A percentile compares a stretch with the other conserved stretches of the same genome.
Conservation (phyloP, 2,797 vertebrate species). For the Anableps anableps region DNA sequence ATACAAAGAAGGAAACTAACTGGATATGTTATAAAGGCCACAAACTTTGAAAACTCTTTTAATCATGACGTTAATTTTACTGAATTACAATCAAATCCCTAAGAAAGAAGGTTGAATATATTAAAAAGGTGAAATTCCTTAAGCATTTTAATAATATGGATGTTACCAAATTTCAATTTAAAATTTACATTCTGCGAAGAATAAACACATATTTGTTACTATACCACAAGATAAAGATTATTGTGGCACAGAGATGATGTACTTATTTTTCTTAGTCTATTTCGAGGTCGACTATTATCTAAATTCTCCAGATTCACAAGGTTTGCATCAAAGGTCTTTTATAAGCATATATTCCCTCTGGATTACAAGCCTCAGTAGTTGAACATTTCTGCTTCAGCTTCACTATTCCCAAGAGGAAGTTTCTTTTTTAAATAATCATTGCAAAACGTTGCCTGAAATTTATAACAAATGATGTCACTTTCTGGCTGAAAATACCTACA, state of each 20-base stretch:
- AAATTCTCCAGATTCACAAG: neutral
- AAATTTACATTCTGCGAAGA: neutral
- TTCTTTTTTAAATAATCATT: conserved; percentile 4
- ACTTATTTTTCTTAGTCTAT: neutral
- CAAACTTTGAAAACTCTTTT: neutral
- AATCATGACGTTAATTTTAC: neutral
- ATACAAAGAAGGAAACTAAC: neutral
- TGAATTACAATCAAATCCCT: neutral
- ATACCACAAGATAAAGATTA: neutral
- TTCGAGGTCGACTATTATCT: neutral
- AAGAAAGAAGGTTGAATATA: neutral
- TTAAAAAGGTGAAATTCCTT: neutral
- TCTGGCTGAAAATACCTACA: conserved; percentile 7
- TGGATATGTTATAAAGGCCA: neutral
- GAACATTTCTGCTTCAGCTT: neutral
- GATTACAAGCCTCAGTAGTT: neutral
- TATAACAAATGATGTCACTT: neutral
- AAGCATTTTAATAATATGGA: neutral
- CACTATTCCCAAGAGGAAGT: neutral
- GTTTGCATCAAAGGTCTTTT: neutral
- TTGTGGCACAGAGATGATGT: neutral
- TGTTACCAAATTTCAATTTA: neutral
- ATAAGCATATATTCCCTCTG: neutral
- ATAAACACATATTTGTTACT: neutral
- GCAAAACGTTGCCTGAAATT: neutral